A percentile compares a stretch with the other conserved stretches of the same genome.
These are phyloP conservation scores for Ecliptopera silaceata DNA, from an alignment of 2,888 invertebrate genomes.

Conservation along the genomic window DNA sequence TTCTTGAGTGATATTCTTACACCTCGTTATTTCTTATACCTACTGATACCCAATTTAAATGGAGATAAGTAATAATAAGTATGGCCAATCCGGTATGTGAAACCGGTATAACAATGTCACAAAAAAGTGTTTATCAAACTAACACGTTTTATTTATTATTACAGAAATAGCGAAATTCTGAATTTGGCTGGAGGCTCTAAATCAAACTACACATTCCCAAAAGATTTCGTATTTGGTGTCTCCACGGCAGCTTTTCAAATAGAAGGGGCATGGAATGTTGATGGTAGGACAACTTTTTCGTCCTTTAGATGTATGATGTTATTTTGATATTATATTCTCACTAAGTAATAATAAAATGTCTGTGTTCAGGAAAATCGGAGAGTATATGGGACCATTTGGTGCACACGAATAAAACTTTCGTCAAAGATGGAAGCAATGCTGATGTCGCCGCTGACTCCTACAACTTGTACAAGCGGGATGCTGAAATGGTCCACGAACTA, in stretches of 20 bases:
- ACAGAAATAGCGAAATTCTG: constrained; percentile 58
- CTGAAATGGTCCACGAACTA: constrained; percentile 83
- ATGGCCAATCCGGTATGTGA: background rate
- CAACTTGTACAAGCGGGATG: constrained; percentile 85
- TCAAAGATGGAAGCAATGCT: constrained; percentile 82
- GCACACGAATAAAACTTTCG: constrained; percentile 76
- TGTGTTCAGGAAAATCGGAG: constrained; percentile 83
- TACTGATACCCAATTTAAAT: too few relatives aligned
- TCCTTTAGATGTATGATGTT: too few relatives aligned
- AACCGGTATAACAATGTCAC: constrained; percentile 6
- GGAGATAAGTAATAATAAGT: background rate
- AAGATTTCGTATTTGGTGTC: constrained; percentile 83
- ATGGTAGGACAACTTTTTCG: constrained; percentile 53
- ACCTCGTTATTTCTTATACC: too few relatives aligned
- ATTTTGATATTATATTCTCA: too few relatives aligned
- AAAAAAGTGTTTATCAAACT: background rate
- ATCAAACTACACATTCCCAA: constrained; percentile 77
- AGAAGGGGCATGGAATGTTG: constrained; percentile 83
- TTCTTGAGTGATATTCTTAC: too few relatives aligned
- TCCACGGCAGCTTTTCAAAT: constrained; percentile 85
- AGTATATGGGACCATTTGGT: constrained; percentile 85
- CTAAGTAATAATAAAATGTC: background rate
- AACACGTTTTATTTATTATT: constrained; percentile 4
- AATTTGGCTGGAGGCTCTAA: constrained; percentile 69
- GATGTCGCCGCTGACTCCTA: constrained; percentile 88